Evolutionary conservation across 1,140 invertebrate genomes (phyloP).

Genomic region (Vanessa tameamea): DNA sequence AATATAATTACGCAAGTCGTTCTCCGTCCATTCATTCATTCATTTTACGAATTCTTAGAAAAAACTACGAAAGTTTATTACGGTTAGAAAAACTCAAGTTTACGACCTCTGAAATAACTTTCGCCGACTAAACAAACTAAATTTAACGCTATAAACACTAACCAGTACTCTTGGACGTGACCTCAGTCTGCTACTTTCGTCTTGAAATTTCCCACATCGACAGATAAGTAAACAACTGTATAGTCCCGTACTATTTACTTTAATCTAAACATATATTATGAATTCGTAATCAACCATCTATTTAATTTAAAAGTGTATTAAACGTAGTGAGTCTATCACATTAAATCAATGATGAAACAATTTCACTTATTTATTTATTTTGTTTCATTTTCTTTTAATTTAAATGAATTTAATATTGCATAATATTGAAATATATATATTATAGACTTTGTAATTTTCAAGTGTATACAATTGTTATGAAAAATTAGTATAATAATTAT

Average conservation of each 20-base stretch:
- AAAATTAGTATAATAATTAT: neutral
- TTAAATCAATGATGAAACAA: no score
- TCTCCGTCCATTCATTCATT: slow-evolving; percentile 44
- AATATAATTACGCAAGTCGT: slow-evolving; percentile 21
- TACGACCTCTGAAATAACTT: slow-evolving; percentile 51
- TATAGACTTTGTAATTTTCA: no score
- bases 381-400: no score
- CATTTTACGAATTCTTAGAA: slow-evolving; percentile 14
- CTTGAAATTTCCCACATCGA: slow-evolving; percentile 50
- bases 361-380: no score
- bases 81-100: slow-evolving; percentile 33
- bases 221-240: slow-evolving; percentile 48
- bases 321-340: no score
- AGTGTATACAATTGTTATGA: no score
- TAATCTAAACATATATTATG: no score
- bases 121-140: slow-evolving; percentile 66
- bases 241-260: neutral
- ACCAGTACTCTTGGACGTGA: slow-evolving; percentile 53
- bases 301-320: no score
- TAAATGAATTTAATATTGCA: no score
- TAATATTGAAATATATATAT: no score
- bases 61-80: slow-evolving; percentile 40
- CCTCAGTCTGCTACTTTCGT: slow-evolving; percentile 51
- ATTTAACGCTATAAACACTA: slow-evolving; percentile 60
- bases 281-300: no score